Conservation (phyloP, 2,888 invertebrate genomes). For the Diadromus collaris region DNA sequence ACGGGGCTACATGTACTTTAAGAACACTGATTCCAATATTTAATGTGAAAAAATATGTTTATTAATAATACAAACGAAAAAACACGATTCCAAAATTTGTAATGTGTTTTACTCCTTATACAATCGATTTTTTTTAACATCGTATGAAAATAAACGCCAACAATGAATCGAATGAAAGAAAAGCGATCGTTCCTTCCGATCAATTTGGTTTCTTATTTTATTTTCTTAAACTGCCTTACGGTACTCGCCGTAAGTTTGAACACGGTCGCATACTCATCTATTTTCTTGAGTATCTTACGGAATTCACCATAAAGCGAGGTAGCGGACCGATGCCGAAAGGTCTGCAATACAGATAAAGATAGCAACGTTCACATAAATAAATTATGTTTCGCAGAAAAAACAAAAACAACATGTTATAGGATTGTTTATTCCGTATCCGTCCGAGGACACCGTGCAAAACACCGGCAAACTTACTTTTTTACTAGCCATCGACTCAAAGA, state of each 20-base stretch:
- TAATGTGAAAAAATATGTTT: conserved; percentile 3
- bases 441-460: neutral
- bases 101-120: neutral
- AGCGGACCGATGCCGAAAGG: neutral
- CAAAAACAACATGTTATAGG: neutral
- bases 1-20: conserved; percentile 19
- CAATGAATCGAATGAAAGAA: neutral
- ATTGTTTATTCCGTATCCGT: neutral
- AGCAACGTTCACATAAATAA: neutral
- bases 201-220: neutral
- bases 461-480: neutral
- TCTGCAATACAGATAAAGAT: neutral
- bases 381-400: neutral
- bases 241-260: neutral
- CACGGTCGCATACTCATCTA: neutral
- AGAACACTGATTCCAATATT: conserved; percentile 15
- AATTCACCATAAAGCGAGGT: neutral
- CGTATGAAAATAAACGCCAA: neutral
- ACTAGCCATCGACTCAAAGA: neutral
- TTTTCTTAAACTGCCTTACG: neutral
- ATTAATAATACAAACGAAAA: neutral
- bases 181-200: neutral
- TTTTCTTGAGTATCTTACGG: neutral
- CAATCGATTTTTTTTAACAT: neutral
- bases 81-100: neutral